Evolutionary conservation across 1,140 invertebrate genomes (phyloP).

Genomic region (Lasioglossum albipes): DNA sequence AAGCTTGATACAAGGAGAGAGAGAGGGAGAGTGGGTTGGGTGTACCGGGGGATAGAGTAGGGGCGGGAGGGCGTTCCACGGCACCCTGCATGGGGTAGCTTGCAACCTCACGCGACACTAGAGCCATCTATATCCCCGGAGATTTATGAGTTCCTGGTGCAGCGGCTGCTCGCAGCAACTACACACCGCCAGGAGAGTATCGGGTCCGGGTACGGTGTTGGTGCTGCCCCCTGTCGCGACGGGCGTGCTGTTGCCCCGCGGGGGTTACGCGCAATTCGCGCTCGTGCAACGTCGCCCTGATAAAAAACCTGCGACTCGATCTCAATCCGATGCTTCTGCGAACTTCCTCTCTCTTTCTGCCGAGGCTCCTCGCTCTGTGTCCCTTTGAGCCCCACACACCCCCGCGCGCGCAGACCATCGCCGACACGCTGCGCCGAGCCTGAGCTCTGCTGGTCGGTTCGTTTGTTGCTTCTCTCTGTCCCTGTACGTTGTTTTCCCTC

Average conservation of each 20-base stretch:
- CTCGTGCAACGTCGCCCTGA: slow-evolving; percentile 72
- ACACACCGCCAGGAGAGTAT: slow-evolving; percentile 74
- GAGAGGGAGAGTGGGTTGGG: slow-evolving; percentile 55
- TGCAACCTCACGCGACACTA: slow-evolving; percentile 78
- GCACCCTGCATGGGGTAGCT: slow-evolving; percentile 79
- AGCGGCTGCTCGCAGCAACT: slow-evolving; percentile 76
- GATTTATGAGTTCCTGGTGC: slow-evolving; percentile 79
- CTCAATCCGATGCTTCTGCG: slow-evolving; percentile 70
- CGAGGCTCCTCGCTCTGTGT: neutral
- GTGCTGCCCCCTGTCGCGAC: slow-evolving; percentile 77
- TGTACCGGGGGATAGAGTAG: slow-evolving; percentile 56
- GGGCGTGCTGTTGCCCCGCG: slow-evolving; percentile 76
- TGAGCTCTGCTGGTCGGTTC: neutral
- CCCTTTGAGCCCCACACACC: neutral
- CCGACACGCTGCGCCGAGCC: neutral
- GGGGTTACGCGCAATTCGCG: slow-evolving; percentile 79
- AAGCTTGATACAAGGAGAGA: neutral
- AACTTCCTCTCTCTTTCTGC: slow-evolving; percentile 23
- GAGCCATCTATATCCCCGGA: slow-evolving; percentile 80
- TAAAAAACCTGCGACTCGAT: slow-evolving; percentile 76
- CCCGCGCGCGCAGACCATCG: neutral
- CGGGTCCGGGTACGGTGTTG: slow-evolving; percentile 68
- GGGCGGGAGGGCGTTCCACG: slow-evolving; percentile 74
- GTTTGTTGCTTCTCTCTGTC: neutral
- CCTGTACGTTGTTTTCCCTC: neutral